Conservation (phyloP, 2,888 invertebrate species). For the Linnaemya vulpina region DNA sequence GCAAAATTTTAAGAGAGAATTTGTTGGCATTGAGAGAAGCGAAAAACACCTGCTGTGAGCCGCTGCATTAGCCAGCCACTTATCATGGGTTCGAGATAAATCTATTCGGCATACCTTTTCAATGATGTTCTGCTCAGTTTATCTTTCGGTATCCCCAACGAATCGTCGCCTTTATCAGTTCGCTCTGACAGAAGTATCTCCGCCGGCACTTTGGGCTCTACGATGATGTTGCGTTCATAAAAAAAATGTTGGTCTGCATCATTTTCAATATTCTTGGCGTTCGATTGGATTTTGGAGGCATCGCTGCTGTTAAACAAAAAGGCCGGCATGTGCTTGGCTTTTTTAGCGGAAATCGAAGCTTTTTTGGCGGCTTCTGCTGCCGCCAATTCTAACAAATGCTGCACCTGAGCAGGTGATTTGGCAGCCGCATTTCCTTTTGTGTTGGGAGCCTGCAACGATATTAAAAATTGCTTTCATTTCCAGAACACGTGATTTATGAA, state of each 20-base stretch:
- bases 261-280: constrained; percentile 78
- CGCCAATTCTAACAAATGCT: constrained; percentile 68
- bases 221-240: constrained; percentile 77
- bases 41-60: constrained; percentile 56
- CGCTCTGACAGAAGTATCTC: constrained; percentile 68
- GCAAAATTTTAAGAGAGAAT: background rate
- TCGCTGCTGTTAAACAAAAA: constrained; percentile 77
- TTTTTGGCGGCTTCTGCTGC: constrained; percentile 66
- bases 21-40: background rate
- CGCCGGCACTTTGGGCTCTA: constrained; percentile 74
- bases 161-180: constrained; percentile 75
- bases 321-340: constrained; percentile 73
- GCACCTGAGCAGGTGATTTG: constrained; percentile 71
- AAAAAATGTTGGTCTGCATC: constrained; percentile 78
- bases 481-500: background rate
- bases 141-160: constrained; percentile 74
- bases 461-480: background rate
- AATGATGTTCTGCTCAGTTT: constrained; percentile 73
- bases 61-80: background rate
- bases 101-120: constrained; percentile 72
- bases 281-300: constrained; percentile 79
- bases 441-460: constrained; percentile 70
- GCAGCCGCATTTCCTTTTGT: constrained; percentile 69
- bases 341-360: constrained; percentile 63
- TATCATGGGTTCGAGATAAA: constrained; percentile 9